Evolutionary conservation across 1,140 invertebrate species (phyloP), one percentile per base, ranked within the genome.

Genomic region (Tetramorium alpestre): DNA sequence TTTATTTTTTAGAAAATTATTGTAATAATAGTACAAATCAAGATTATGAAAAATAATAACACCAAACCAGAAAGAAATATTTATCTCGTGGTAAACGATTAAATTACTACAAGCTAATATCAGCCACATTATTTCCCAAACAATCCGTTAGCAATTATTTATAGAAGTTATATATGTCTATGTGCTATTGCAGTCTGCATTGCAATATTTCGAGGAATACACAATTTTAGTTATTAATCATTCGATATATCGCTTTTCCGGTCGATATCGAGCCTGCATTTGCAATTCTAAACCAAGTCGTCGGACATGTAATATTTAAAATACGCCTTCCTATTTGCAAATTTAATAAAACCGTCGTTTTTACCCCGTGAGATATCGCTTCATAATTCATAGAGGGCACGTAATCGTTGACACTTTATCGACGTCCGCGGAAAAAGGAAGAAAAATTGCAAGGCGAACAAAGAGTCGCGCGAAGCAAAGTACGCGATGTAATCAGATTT

Each of bases 381-480:
- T 70, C 65, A 81, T 81, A 72, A 81, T 81, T 81, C 78, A 81
- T 70, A 70, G 58, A 56, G 49, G 49, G 16, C 49, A 41, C 65
- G 49, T 81, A 81, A 81, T 70, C 65, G 64, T 81, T 70, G 78
- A 81, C 78, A 72, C 38, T 81, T 81, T 81, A 81, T 81, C 78
- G 78, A 70, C 65, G 54, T 69, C 41, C 33, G 38, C 16, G 77
- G 64, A 70, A 72, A 81, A 72, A 72, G 28, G 47, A 28, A 81
- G 65, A 81, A 72, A 81, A 81, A 81, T 72, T 81, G 33, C 78
- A 22, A n/a, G 49, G 33, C 51, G 49, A 44, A 81, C 64, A 78
- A 65, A 70, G 78, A 58, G 16, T 13, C 47, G 78, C 49, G 41
- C 44, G 65, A 44, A 56, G 44, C 77, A 54, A 69, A 25, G 16